phyloP scores from a whole-genome alignment of 2,888 invertebrate genomes.

The Lagria hirta region DNA sequence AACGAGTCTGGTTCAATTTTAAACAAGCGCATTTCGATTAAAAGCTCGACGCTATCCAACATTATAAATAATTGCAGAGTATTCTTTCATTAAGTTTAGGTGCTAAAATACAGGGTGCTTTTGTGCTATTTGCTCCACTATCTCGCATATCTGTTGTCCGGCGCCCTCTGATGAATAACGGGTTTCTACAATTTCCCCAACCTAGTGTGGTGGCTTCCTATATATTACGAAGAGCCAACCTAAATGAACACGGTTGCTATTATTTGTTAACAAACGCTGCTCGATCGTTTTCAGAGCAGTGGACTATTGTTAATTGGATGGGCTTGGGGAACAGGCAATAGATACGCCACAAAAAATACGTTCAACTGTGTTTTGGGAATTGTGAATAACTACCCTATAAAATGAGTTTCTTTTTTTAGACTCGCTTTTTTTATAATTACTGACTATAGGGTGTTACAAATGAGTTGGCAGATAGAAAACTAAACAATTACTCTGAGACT shows the following conservation, averaged over 20 bases:
- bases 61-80: conserved; percentile 13
- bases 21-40: conserved; percentile 11
- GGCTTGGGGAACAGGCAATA: too few relatives aligned
- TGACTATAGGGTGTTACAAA: too few relatives aligned
- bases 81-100: conserved; percentile 19
- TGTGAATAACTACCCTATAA: too few relatives aligned
- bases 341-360: too few relatives aligned
- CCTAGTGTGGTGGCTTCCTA: conserved; percentile 11
- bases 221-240: conserved; percentile 8
- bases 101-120: conserved; percentile 7
- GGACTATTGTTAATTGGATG: background rate
- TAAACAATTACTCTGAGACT: too few relatives aligned
- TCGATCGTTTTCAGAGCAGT: conserved; percentile 7
- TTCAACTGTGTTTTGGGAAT: too few relatives aligned
- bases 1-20: conserved; percentile 14
- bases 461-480: too few relatives aligned
- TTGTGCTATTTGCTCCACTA: conserved; percentile 16
- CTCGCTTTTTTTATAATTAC: too few relatives aligned
- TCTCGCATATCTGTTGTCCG: conserved; percentile 19
- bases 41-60: conserved; percentile 1
- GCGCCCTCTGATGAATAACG: conserved; percentile 17
- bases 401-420: too few relatives aligned
- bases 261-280: too few relatives aligned
- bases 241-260: conserved; percentile 6
- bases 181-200: conserved; percentile 1